These are phyloP conservation scores for Bimastos eiseni DNA, from an alignment of 2,888 invertebrate genomes.

Conservation along the genomic window DNA sequence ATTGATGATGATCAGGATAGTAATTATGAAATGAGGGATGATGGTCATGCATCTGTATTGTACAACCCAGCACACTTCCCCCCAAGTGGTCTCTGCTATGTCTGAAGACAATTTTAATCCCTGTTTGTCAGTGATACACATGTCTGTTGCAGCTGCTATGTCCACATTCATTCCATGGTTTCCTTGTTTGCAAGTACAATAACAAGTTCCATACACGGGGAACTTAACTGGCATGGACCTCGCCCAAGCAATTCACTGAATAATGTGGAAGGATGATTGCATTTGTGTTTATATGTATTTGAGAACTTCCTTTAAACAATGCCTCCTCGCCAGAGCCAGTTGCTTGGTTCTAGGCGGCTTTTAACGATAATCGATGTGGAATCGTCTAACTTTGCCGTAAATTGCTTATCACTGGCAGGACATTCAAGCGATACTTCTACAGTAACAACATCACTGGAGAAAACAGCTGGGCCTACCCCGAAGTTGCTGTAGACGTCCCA, in stretches of 20 bases:
- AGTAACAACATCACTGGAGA: slow-evolving; percentile 68
- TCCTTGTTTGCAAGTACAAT: background rate
- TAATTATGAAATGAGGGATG: too few relatives aligned
- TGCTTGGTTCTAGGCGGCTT: background rate
- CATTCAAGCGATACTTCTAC: slow-evolving; percentile 73
- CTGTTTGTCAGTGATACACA: too few relatives aligned
- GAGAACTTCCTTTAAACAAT: background rate
- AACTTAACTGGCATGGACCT: too few relatives aligned
- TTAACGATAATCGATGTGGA: background rate
- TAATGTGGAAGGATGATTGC: too few relatives aligned
- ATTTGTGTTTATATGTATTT: too few relatives aligned
- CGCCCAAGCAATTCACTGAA: too few relatives aligned
- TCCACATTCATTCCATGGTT: background rate
- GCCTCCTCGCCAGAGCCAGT: background rate
- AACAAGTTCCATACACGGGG: too few relatives aligned
- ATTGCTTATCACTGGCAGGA: slow-evolving; percentile 63
- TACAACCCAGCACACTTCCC: too few relatives aligned
- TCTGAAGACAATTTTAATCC: too few relatives aligned
- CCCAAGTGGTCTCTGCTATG: too few relatives aligned
- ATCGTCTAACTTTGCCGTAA: background rate
- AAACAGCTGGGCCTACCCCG: slow-evolving; percentile 70
- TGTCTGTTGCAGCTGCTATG: background rate
- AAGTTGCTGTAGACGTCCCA: slow-evolving; percentile 33
- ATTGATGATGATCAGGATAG: too few relatives aligned
- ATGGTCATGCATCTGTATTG: too few relatives aligned